These are phyloP conservation scores for Lordiphosa andalusiaca DNA, from an alignment of 2,888 invertebrate genomes.

Conservation along the genomic window DNA sequence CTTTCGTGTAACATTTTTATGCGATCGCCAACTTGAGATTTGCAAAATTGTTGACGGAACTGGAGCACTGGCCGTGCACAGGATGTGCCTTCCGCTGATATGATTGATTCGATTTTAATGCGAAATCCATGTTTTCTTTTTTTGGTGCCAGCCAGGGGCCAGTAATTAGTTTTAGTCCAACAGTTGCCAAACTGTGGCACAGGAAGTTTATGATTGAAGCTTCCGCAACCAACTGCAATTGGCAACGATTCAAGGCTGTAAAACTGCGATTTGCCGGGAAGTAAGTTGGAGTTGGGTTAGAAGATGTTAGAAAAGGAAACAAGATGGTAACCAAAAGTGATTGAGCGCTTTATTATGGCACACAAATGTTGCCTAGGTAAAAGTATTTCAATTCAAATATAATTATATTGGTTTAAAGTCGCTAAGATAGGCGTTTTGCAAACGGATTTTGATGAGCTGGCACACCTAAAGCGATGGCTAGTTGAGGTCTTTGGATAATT, in stretches of 20 bases:
- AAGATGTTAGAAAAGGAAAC: too few species aligned
- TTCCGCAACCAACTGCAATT: conserved; percentile 44
- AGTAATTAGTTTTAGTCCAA: conserved; percentile 54
- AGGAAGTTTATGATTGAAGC: conserved; percentile 54
- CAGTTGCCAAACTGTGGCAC: conserved; percentile 49
- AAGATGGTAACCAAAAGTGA: too few species aligned
- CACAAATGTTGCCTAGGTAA: too few species aligned
- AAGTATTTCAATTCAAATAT: too few species aligned
- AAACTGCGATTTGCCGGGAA: conserved; percentile 2
- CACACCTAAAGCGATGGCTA: too few species aligned
- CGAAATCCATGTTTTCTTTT: conserved; percentile 14
- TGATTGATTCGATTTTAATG: conserved; percentile 70
- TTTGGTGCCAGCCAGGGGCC: conserved; percentile 5
- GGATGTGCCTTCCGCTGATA: conserved; percentile 13
- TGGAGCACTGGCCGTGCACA: neutral
- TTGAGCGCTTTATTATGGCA: too few species aligned
- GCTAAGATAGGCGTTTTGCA: too few species aligned
- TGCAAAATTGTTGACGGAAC: conserved; percentile 12
- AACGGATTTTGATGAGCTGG: too few species aligned
- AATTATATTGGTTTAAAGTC: too few species aligned
- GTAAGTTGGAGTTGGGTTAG: too few species aligned
- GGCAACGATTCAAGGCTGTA: conserved; percentile 47
- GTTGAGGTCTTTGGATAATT: too few species aligned
- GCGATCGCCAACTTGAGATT: conserved; percentile 14
- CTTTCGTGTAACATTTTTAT: conserved; percentile 34